Evolutionary conservation across 2,113 vertebrate genomes (phyloP).

Genomic region (Odontophorus gujanensis): DNA sequence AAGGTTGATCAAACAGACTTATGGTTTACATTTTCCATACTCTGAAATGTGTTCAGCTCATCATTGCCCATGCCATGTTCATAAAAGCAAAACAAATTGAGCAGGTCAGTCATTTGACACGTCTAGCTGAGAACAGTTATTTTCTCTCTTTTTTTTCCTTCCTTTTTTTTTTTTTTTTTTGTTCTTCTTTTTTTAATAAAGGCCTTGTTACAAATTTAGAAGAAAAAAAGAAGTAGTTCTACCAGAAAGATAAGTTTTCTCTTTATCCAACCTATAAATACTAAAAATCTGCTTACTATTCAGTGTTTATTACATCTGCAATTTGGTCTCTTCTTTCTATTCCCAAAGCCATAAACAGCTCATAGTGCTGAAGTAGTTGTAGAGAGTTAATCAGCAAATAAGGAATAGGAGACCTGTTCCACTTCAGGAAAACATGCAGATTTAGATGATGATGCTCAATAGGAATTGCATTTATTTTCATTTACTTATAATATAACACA

Average conservation of each 20-base stretch:
- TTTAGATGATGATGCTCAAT: background rate
- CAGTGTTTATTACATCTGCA: background rate
- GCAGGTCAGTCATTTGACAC: background rate
- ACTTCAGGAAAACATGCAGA: accelerated
- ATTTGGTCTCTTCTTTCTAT: background rate
- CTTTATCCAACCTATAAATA: background rate
- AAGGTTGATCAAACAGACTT: background rate
- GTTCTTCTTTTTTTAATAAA: background rate
- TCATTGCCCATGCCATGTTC: background rate
- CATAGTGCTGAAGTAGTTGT: background rate
- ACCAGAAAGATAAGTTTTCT: background rate
- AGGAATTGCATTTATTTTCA: background rate
- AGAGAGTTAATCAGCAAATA: background rate
- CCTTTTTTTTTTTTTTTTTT: too few species aligned
- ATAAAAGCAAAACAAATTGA: background rate
- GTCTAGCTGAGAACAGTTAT: background rate
- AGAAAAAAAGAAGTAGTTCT: background rate
- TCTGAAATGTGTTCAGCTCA: background rate
- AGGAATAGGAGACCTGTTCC: background rate
- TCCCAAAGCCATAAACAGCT: background rate
- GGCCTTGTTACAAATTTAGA: background rate
- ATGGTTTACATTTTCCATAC: background rate
- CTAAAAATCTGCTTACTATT: background rate
- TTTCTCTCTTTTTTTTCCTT: background rate
- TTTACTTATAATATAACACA: background rate